These are phyloP conservation scores for Ctenicera cuprea DNA, from an alignment of 2,888 invertebrate genomes.

Conservation along the genomic window DNA sequence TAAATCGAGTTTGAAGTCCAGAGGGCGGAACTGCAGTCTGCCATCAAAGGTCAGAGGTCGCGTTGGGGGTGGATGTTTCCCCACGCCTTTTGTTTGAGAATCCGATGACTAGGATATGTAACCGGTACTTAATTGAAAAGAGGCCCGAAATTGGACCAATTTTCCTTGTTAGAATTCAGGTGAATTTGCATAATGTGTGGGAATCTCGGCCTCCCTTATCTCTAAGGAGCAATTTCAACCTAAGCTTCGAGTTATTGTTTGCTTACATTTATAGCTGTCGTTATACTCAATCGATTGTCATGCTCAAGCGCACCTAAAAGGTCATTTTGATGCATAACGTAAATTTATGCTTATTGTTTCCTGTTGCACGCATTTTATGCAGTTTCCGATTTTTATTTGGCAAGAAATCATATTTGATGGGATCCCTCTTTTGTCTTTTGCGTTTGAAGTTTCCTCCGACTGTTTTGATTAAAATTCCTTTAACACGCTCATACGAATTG, in stretches of 20 bases:
- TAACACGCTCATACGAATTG: constrained; percentile 39
- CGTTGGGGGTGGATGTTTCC: constrained; percentile 35
- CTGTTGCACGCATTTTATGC: constrained; percentile 16
- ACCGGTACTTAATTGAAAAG: constrained; percentile 22
- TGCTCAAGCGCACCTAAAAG: constrained; percentile 19
- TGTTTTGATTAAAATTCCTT: constrained; percentile 39
- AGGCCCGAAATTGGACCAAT: constrained; percentile 22
- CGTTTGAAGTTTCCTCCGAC: constrained; percentile 20
- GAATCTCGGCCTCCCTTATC: not conserved
- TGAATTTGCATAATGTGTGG: constrained; percentile 12
- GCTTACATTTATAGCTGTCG: constrained; percentile 24
- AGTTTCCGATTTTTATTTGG: constrained; percentile 10
- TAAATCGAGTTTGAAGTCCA: constrained; percentile 33
- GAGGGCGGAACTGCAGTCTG: constrained; percentile 38
- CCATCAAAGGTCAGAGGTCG: constrained; percentile 42
- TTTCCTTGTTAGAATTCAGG: constrained; percentile 3
- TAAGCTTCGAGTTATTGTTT: constrained; percentile 5
- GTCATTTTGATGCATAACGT: constrained; percentile 30
- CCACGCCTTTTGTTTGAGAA: constrained; percentile 38
- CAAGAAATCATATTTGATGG: constrained; percentile 25
- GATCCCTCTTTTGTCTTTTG: constrained; percentile 6
- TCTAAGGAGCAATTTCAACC: not conserved
- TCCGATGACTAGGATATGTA: constrained; percentile 30
- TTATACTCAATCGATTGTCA: constrained; percentile 28
- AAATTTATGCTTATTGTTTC: constrained; percentile 20